phyloP scores from a whole-genome alignment of 1,140 invertebrate genomes.

The Mycetomoellerius zeteki region DNA sequence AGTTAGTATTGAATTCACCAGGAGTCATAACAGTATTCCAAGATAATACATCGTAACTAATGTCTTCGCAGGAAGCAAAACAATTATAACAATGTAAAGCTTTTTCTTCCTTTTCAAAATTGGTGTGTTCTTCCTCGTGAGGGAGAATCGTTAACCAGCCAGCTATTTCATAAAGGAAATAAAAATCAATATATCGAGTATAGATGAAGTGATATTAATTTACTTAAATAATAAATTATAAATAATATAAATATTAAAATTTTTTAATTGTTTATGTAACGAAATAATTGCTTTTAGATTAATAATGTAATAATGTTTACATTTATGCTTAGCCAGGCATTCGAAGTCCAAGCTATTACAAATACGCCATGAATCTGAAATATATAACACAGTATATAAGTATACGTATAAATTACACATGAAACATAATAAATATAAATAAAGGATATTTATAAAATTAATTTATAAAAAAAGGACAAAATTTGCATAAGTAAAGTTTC shows the following conservation, averaged over 20 bases:
- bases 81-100: conserved; percentile 73
- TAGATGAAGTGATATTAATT: neutral
- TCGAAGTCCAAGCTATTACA: conserved; percentile 65
- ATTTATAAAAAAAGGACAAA: neutral
- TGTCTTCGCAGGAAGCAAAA: conserved; percentile 72
- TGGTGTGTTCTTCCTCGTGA: conserved; percentile 14
- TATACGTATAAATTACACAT: neutral
- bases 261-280: neutral
- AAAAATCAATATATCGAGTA: neutral
- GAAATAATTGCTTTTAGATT: neutral
- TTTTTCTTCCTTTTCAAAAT: neutral
- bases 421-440: neutral
- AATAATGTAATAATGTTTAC: conserved; percentile 33
- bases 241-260: conserved; percentile 1
- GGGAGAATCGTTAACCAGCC: conserved; percentile 75
- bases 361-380: conserved; percentile 56
- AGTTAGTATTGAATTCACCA: conserved; percentile 54
- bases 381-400: neutral
- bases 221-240: conserved; percentile 3
- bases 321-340: conserved; percentile 67
- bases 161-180: conserved; percentile 45
- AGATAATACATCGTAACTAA: conserved; percentile 69
- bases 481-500: neutral
- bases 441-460: neutral
- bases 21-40: conserved; percentile 24